Base-by-base conservation (phyloP, 2,113 vertebrate species). In the Piprites chloris region DNA sequence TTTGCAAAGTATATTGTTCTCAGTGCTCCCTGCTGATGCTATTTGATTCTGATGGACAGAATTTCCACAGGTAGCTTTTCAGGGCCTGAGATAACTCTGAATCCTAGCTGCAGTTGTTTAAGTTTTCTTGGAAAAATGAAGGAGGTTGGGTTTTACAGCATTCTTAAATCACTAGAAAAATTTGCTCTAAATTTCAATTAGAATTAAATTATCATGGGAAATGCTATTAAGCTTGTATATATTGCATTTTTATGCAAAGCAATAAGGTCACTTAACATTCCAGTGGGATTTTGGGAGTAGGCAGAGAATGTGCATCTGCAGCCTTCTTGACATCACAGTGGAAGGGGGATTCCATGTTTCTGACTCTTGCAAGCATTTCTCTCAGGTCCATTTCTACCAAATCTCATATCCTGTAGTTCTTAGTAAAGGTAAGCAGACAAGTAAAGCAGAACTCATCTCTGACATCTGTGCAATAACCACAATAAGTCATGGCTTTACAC, bases 281-380 rank as follows among this genome's bases (percentile, higher is more conserved):
- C 33, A 47, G 39, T 37, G 56, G 52, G 44, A 84, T 87, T 96
- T 96, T 73, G 7, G 53, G 55, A 59, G 23, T 4, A 58, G 68
- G 19, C 35, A 71, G 42, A 49, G 37, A 53, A 69, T 13, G 42
- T 12, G 5, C 27, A 55, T 61, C 44, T 56, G 32, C 33, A 55
- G 53, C 35, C 21, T n/a, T 23, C 53, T 68, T 77, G 65, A 11
- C 41, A 63, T 53, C 49, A 65, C 78, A 84, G 84, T 61, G 67
- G 85, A 95, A 77, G 33, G 37, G n/a, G 80, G 84, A 91, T 93
- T 95, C 93, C 30, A 39, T 85, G 67, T 84, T 91, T 96, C 58
- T 77, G 59, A 24, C 83, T 11, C 42, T 42, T 74, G 55, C 28
- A 62, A 67, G 63, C 44, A 32, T 81, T 96, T 76, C 58, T 95